Evolutionary conservation across 2,797 vertebrate genomes (phyloP), one percentile per base, ranked within the genome.

Genomic region (Liparis tanakae): DNA sequence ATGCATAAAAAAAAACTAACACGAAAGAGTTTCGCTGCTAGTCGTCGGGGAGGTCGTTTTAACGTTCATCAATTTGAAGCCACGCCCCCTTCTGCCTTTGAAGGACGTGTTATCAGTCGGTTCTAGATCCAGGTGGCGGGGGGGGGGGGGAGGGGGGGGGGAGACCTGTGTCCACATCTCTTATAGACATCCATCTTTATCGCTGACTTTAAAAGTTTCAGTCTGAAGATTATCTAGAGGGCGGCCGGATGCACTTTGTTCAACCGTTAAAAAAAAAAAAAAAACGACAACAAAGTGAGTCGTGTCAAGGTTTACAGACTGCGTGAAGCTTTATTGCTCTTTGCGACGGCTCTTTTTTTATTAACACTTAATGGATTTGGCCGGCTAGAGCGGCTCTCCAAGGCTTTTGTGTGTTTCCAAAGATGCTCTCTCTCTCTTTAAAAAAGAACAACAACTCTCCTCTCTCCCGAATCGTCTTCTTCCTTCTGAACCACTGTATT

Each of bases 341-440:
- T 39, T 44, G 36, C 4, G 1, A 64, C 78, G 51, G 51, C 57
- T 77, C 54, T 74, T 79, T 85, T 88, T 85, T 88, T 78, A 86
- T 87, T 79, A 81, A 86, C 77, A 68, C 50, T 7, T 74, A 86
- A 86, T 87, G 74, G 79, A 79, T 85, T 73, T 80, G 57, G 51
- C 67, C 41, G 18, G 46, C 41, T 18, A 18, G 46, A 53, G 48
- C 58, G 58, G 72, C 56, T 77, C 64, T 75, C 76, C 2, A 34
- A 74, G 53, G 74, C 61, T 76, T 87, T 63, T 72, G 41, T 72
- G 41, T 77, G 50, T 79, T 74, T 87, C 41, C 67, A 62, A 73
- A 76, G 33, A 67, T 72, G 74, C 17, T 70, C 33, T 55, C 69
- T 78, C 33, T 55, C 69, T 78, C 33, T 72, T 60, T 25, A 61